Percentiles rank a stretch among this genome's conserved stretches.
These are phyloP conservation scores for Plebejus melissa DNA, from an alignment of 2,888 invertebrate species.

Conservation along the genomic window DNA sequence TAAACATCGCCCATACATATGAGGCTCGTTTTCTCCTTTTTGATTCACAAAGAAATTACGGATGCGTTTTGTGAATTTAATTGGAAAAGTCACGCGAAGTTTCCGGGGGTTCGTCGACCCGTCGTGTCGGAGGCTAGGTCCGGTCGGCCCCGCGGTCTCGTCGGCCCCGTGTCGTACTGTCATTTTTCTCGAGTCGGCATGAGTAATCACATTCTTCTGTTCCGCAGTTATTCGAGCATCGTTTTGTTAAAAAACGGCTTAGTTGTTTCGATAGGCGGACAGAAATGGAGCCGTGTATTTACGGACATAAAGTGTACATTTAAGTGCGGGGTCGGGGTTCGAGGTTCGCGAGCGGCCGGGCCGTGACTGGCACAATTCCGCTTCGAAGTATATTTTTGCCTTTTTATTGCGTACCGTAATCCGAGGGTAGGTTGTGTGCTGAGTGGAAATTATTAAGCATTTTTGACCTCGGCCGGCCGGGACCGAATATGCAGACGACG, in stretches of 20 bases:
- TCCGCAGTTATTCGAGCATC: slow-evolving; percentile 65
- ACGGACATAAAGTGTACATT: slow-evolving; percentile 54
- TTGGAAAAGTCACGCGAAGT: slow-evolving; percentile 36
- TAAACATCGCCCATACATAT: slow-evolving; percentile 21
- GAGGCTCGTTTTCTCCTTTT: slow-evolving; percentile 17
- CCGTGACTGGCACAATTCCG: slow-evolving; percentile 75
- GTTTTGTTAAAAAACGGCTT: slow-evolving; percentile 40
- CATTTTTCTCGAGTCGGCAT: slow-evolving; percentile 74
- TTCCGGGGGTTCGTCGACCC: slow-evolving; percentile 44
- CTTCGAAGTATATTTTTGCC: slow-evolving; percentile 68
- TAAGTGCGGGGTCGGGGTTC: slow-evolving; percentile 52
- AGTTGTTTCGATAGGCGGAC: slow-evolving; percentile 37
- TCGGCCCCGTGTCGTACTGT: slow-evolving; percentile 56
- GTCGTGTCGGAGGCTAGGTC: slow-evolving; percentile 43
- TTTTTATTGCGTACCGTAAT: slow-evolving; percentile 62
- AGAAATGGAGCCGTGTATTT: slow-evolving; percentile 55
- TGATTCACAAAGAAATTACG: slow-evolving; percentile 25
- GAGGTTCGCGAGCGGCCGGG: slow-evolving; percentile 63
- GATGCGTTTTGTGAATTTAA: slow-evolving; percentile 33
- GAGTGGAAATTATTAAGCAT: slow-evolving; percentile 28
- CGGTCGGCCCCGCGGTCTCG: slow-evolving; percentile 33
- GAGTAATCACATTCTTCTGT: slow-evolving; percentile 78
- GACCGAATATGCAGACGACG: slow-evolving; percentile 3
- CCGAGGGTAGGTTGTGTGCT: slow-evolving; percentile 37
- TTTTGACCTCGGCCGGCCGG: slow-evolving; percentile 17